Percentiles rank a stretch among this genome's conserved stretches.
phyloP scores from a whole-genome alignment of 2,113 vertebrate species.

The Mormyrus lacerda region DNA sequence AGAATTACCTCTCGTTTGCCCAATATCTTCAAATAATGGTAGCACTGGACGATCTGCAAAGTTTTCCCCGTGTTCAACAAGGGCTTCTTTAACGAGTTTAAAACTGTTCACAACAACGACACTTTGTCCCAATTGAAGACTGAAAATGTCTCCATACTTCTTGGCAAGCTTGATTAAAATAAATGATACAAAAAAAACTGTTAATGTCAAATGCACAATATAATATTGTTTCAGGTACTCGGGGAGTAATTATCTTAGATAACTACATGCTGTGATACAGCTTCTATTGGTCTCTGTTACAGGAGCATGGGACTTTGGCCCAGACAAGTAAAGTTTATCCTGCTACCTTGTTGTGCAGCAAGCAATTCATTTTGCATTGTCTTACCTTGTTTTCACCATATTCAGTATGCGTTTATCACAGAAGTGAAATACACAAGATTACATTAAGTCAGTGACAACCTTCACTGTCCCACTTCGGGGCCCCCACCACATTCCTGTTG shows the following conservation, averaged over 20 bases:
- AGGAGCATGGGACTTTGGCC: background rate
- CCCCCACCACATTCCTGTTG: too few species aligned
- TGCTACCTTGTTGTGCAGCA: background rate
- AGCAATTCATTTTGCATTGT: background rate
- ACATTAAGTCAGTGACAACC: background rate
- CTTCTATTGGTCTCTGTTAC: background rate
- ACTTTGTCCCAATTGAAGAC: background rate
- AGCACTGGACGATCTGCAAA: background rate
- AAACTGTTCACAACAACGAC: background rate
- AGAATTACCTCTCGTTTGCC: background rate
- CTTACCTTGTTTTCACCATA: background rate
- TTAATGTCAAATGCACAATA: background rate
- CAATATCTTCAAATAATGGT: background rate
- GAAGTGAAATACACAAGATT: background rate
- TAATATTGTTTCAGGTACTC: background rate
- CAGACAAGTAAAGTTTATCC: background rate
- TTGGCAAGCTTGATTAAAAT: background rate
- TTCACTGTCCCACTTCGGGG: too few species aligned
- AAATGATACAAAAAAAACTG: background rate
- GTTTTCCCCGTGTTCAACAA: background rate
- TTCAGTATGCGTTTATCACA: background rate
- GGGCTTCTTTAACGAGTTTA: background rate
- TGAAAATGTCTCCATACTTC: background rate
- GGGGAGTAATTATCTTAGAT: background rate
- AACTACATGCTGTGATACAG: background rate